These are phyloP conservation scores for Oligia latruncula DNA, from an alignment of 2,888 invertebrate species.

Conservation along the genomic window DNA sequence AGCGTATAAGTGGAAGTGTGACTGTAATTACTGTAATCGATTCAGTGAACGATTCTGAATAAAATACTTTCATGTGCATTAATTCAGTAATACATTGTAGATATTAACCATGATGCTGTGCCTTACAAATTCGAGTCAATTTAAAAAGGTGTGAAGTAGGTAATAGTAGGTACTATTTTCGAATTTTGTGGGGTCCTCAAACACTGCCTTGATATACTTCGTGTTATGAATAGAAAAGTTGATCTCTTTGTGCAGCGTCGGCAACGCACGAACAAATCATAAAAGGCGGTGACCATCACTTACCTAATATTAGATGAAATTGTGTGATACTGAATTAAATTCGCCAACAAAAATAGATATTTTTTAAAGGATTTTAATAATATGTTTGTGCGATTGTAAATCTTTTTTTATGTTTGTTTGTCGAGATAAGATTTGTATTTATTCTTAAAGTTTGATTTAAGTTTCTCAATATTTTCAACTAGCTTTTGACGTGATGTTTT, in stretches of 20 bases:
- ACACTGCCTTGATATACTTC: slow-evolving; percentile 22
- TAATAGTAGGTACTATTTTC: neutral
- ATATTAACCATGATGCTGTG: neutral
- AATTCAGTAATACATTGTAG: neutral
- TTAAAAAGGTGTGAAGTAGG: slow-evolving; percentile 1
- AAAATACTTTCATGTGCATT: neutral
- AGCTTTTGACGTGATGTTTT: slow-evolving; percentile 19
- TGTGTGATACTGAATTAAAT: slow-evolving; percentile 27
- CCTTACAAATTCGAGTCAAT: slow-evolving; percentile 2
- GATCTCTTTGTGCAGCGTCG: slow-evolving; percentile 37
- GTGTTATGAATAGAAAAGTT: slow-evolving; percentile 50
- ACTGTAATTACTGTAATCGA: neutral
- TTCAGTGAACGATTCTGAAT: neutral
- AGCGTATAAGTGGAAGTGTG: neutral
- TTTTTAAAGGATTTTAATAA: neutral
- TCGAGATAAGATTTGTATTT: slow-evolving; percentile 15
- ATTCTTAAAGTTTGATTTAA: slow-evolving; percentile 8
- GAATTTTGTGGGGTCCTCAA: slow-evolving; percentile 9
- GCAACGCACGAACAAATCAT: slow-evolving; percentile 25
- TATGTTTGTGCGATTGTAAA: slow-evolving; percentile 31
- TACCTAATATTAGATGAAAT: slow-evolving; percentile 32
- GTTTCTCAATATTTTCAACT: slow-evolving; percentile 13
- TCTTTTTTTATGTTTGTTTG: slow-evolving; percentile 24
- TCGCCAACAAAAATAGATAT: slow-evolving; percentile 4
- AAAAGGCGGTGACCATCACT: slow-evolving; percentile 23